Conservation (phyloP, 2,113 vertebrate species). For the Stigmatopora nigra region DNA sequence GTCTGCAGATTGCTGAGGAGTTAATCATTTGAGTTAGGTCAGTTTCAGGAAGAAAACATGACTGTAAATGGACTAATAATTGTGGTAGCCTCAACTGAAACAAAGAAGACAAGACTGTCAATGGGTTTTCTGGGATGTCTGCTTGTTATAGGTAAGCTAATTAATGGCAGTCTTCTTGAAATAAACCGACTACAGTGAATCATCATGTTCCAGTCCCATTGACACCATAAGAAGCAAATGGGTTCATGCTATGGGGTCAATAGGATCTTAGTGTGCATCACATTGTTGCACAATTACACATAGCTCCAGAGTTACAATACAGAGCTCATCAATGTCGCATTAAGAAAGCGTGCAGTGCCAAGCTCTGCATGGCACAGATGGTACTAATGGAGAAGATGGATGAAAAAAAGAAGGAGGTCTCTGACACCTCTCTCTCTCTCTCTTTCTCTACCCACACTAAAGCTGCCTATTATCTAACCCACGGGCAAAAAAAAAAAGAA, state of each 20-base stretch:
- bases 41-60: too few relatives aligned
- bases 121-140: too few relatives aligned
- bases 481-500: neutral
- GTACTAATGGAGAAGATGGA: constrained; percentile 38
- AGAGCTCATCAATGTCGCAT: constrained; percentile 34
- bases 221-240: too few relatives aligned
- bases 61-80: too few relatives aligned
- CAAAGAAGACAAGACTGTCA: too few relatives aligned
- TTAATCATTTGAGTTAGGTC: too few relatives aligned
- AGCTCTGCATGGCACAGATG: constrained; percentile 62
- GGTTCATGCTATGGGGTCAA: neutral
- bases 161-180: too few relatives aligned
- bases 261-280: neutral
- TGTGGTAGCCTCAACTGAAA: too few relatives aligned
- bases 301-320: neutral
- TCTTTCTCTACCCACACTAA: constrained; percentile 59
- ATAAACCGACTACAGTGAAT: too few relatives aligned
- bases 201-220: too few relatives aligned
- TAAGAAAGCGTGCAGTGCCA: constrained; percentile 49
- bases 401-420: constrained; percentile 45
- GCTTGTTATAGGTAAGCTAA: too few relatives aligned
- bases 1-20: too few relatives aligned
- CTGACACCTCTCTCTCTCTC: constrained; percentile 61
- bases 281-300: neutral
- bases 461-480: constrained; percentile 70